These are phyloP conservation scores for Tridacna crocea DNA, from an alignment of 2,888 invertebrate genomes.

Conservation along the genomic window DNA sequence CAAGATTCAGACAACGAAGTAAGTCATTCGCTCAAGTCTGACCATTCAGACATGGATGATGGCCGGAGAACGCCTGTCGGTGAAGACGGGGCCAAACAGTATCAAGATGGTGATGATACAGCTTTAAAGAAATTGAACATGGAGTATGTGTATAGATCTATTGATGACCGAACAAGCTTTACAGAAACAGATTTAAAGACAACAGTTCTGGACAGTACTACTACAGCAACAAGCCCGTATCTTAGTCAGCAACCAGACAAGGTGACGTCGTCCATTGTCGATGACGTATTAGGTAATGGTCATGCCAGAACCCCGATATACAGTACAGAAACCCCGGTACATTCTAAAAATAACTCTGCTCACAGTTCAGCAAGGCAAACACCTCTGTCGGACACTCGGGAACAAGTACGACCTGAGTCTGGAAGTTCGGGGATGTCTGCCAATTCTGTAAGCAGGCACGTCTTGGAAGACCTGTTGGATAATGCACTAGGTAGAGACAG, in stretches of 20 bases:
- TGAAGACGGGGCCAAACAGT: conserved; percentile 69
- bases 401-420: conserved; percentile 37
- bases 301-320: conserved; percentile 57
- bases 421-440: conserved; percentile 59
- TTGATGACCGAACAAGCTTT: conserved; percentile 16
- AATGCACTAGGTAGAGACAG: conserved; percentile 33
- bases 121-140: conserved; percentile 30
- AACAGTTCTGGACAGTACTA: conserved; percentile 58
- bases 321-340: conserved; percentile 56
- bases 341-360: conserved; percentile 63
- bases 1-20: conserved; percentile 37
- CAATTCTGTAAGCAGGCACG: conserved; percentile 43
- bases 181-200: conserved; percentile 32
- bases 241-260: conserved; percentile 13
- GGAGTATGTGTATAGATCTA: conserved; percentile 15
- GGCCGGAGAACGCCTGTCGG: conserved; percentile 72
- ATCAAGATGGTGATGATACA: conserved; percentile 62
- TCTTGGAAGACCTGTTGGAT: conserved; percentile 46
- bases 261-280: conserved; percentile 46
- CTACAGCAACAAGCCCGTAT: conserved; percentile 41
- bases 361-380: conserved; percentile 62
- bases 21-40: conserved; percentile 42
- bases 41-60: conserved; percentile 53
- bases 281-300: conserved; percentile 63
- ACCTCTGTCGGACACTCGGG: conserved; percentile 39